phyloP scores from a whole-genome alignment of 2,797 vertebrate species.

The Anomalospiza imberbis region DNA sequence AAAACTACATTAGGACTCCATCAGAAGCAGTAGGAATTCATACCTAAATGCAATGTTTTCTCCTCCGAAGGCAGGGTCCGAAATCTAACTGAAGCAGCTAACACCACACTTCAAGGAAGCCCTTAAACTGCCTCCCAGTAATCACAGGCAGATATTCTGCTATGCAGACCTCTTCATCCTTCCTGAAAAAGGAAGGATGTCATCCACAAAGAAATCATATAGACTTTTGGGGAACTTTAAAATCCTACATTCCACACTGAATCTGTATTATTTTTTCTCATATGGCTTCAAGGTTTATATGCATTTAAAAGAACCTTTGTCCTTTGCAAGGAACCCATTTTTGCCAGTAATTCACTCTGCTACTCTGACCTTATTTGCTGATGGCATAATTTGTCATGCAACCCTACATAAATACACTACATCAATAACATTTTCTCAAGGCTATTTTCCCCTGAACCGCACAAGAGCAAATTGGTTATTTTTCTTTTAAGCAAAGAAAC shows the following conservation, averaged over 20 bases:
- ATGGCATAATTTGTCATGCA: slow-evolving; percentile 78
- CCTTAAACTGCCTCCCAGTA: background rate
- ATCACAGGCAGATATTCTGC: background rate
- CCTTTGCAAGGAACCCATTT: slow-evolving; percentile 44
- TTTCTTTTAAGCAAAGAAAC: slow-evolving; percentile 40
- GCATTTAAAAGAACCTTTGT: slow-evolving; percentile 50
- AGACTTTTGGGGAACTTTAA: background rate
- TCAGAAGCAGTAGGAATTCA: background rate
- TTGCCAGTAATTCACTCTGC: slow-evolving; percentile 41
- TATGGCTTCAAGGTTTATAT: slow-evolving; percentile 47
- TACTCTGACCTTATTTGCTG: slow-evolving; percentile 74
- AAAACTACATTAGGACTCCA: background rate
- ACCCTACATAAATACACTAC: slow-evolving; percentile 70
- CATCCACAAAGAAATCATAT: background rate
- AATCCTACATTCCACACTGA: background rate
- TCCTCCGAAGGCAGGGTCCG: background rate
- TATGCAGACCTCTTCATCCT: background rate
- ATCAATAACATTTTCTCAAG: slow-evolving; percentile 74
- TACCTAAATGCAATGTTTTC: background rate
- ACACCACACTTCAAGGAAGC: background rate
- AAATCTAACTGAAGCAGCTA: background rate
- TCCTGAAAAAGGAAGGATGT: background rate
- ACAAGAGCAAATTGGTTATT: slow-evolving; percentile 70
- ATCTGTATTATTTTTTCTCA: background rate
- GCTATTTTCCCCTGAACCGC: slow-evolving; percentile 69